These are phyloP conservation scores for Parnassius glacialis DNA, from an alignment of 2,888 invertebrate genomes.

Conservation along the genomic window DNA sequence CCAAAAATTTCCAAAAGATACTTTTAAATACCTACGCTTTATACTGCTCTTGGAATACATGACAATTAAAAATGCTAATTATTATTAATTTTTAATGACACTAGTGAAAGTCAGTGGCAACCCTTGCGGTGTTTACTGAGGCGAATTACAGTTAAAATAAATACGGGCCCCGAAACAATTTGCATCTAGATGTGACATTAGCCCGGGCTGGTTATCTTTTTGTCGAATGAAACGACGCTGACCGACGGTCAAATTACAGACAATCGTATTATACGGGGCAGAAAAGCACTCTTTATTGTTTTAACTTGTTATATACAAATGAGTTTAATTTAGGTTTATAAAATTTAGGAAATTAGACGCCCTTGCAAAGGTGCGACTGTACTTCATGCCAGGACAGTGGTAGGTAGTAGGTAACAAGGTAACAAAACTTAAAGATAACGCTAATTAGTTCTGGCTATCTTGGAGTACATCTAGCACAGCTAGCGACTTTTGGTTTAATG, in stretches of 20 bases:
- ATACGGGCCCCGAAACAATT: slow-evolving; percentile 72
- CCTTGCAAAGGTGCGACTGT: too few relatives aligned
- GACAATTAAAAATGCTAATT: slow-evolving; percentile 8
- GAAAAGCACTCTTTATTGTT: slow-evolving; percentile 23
- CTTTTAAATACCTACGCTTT: too few relatives aligned
- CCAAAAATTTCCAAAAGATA: too few relatives aligned
- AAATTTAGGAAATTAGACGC: too few relatives aligned
- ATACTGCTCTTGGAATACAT: too few relatives aligned
- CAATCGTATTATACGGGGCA: slow-evolving; percentile 24
- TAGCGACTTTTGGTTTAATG: too few relatives aligned
- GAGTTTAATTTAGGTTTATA: slow-evolving; percentile 2
- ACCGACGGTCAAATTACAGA: slow-evolving; percentile 37
- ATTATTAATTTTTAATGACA: not conserved
- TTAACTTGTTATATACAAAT: slow-evolving; percentile 10
- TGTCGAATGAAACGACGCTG: slow-evolving; percentile 31
- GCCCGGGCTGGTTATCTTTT: slow-evolving; percentile 37
- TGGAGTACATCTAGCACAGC: too few relatives aligned
- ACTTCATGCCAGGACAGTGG: too few relatives aligned
- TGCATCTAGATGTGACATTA: slow-evolving; percentile 80
- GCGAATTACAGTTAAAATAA: slow-evolving; percentile 73
- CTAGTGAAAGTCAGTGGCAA: slow-evolving; percentile 24
- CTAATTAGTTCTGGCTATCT: too few relatives aligned
- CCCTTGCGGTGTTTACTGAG: slow-evolving; percentile 73
- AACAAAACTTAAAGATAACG: too few relatives aligned
- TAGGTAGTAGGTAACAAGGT: too few relatives aligned